These are phyloP conservation scores for Drosophila nigromelanica DNA, from an alignment of 1,140 invertebrate species.

Conservation along the genomic window DNA sequence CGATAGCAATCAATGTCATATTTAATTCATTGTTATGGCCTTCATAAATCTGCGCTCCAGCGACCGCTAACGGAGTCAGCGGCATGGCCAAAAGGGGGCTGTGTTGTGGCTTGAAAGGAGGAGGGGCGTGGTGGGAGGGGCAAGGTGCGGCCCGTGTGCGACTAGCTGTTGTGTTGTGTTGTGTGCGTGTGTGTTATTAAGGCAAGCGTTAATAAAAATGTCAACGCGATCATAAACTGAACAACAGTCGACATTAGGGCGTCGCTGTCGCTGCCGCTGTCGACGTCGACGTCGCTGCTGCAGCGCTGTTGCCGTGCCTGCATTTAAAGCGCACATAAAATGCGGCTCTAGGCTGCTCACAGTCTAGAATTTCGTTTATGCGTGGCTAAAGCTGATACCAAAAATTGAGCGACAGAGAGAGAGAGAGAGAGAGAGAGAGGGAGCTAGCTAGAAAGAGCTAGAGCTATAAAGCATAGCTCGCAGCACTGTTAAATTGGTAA, in stretches of 20 bases:
- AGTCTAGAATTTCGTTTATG: conserved; percentile 45
- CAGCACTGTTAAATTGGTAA: conserved; percentile 10
- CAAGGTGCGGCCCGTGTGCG: background rate
- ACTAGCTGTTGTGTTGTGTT: conserved; percentile 3
- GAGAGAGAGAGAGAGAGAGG: background rate
- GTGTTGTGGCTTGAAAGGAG: background rate
- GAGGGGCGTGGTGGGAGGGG: conserved; percentile 24
- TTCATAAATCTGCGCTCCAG: conserved; percentile 68
- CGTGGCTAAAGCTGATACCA: conserved; percentile 25
- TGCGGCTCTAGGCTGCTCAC: conserved; percentile 17
- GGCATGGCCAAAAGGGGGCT: background rate
- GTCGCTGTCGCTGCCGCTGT: conserved; percentile 10
- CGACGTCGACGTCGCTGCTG: conserved; percentile 5
- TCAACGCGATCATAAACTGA: conserved; percentile 76
- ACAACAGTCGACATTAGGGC: conserved; percentile 66
- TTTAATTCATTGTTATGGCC: conserved; percentile 81
- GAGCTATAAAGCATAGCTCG: background rate
- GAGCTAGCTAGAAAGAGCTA: background rate
- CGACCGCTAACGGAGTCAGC: conserved; percentile 10
- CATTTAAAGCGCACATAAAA: conserved; percentile 76
- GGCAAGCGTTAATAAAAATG: conserved; percentile 76
- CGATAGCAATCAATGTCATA: conserved; percentile 79
- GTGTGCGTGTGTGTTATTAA: conserved; percentile 54
- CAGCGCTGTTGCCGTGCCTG: conserved; percentile 51
- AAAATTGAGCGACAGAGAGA: conserved; percentile 5